Evolutionary conservation across 2,113 vertebrate genomes (phyloP).

Genomic region (Vidua macroura): DNA sequence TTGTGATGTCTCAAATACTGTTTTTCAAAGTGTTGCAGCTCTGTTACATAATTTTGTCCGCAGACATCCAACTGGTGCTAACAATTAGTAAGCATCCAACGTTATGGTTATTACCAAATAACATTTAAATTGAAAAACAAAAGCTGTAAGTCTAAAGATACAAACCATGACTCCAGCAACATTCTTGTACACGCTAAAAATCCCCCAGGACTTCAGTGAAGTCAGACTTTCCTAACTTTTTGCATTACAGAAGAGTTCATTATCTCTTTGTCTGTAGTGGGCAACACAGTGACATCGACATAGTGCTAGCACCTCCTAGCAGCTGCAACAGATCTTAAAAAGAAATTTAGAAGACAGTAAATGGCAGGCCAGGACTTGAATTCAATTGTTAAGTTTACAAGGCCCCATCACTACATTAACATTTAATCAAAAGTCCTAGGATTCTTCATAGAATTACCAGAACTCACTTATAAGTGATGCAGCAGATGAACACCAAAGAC

Average conservation of each 20-base stretch:
- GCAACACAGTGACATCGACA: background rate
- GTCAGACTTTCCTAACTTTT: background rate
- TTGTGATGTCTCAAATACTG: conserved; percentile 43
- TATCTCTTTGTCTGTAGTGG: background rate
- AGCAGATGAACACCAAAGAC: background rate
- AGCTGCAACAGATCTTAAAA: conserved; percentile 5
- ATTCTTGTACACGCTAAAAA: background rate
- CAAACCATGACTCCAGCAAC: background rate
- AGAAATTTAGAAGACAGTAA: background rate
- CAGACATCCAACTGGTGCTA: conserved; percentile 44
- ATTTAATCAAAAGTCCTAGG: background rate
- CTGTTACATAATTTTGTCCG: conserved; percentile 19
- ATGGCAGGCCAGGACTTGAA: background rate
- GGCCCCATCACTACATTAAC: background rate
- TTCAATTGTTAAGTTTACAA: background rate
- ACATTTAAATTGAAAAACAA: conserved; percentile 1
- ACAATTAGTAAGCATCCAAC: background rate
- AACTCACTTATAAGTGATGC: background rate
- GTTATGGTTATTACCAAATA: background rate
- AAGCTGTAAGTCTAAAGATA: background rate
- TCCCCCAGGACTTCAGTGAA: background rate
- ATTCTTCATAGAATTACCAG: background rate
- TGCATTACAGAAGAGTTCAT: background rate
- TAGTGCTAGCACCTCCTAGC: conserved; percentile 55
- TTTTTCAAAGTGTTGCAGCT: conserved; percentile 55